Evolutionary conservation across 2,113 vertebrate species (phyloP).

Genomic region (Nibea albiflora): DNA sequence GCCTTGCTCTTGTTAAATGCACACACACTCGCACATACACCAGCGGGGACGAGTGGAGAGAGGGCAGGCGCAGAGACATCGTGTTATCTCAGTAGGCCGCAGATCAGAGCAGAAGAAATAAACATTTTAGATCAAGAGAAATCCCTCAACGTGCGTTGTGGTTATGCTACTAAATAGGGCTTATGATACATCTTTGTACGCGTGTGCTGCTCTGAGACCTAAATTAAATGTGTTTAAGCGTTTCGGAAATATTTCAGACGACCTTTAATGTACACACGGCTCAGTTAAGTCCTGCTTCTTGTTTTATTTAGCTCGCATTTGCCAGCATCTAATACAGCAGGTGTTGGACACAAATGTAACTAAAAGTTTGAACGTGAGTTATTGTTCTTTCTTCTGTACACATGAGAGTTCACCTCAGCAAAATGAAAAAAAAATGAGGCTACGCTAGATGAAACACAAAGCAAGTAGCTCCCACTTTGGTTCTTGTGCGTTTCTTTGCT

Average conservation of each 20-base stretch:
- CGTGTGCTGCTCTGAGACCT: neutral
- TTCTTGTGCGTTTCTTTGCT: neutral
- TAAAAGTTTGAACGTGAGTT: neutral
- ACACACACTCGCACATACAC: slow-evolving; percentile 42
- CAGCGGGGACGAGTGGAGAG: slow-evolving; percentile 24
- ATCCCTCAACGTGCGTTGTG: slow-evolving; percentile 38
- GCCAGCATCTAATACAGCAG: neutral
- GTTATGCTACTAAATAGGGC: slow-evolving; percentile 34
- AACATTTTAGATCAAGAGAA: slow-evolving; percentile 71
- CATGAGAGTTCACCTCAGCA: neutral
- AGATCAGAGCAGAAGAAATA: slow-evolving; percentile 69
- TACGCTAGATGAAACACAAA: neutral
- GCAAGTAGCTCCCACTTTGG: neutral
- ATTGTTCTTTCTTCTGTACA: neutral
- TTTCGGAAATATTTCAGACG: neutral
- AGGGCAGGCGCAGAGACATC: slow-evolving; percentile 29
- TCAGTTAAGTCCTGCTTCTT: neutral
- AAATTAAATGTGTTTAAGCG: slow-evolving; percentile 6
- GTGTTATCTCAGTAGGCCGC: slow-evolving; percentile 49
- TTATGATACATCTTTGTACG: slow-evolving; percentile 36
- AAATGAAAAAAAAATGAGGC: too few species aligned
- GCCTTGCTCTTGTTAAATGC: slow-evolving; percentile 48
- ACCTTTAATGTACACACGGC: neutral
- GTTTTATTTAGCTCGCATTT: neutral
- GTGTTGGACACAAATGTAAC: neutral